phyloP scores from a whole-genome alignment of 2,888 invertebrate species.

The Asteroscopus sphinx region DNA sequence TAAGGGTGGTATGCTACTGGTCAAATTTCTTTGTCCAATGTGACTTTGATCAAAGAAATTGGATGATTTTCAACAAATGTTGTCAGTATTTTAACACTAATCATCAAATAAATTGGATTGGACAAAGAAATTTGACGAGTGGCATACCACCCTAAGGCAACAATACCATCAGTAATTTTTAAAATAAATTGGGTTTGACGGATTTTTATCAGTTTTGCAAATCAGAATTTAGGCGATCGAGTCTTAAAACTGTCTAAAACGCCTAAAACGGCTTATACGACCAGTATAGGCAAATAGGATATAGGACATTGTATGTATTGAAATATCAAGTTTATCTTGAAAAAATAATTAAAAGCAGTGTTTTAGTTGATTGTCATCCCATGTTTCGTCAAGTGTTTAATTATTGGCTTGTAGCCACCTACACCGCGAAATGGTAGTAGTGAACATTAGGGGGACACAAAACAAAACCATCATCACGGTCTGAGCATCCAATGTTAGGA shows the following conservation, averaged over 20 bases:
- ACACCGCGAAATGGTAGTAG: constrained; percentile 9
- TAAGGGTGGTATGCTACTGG: too few relatives aligned
- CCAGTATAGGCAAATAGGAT: neutral
- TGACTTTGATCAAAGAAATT: too few relatives aligned
- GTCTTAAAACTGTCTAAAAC: neutral
- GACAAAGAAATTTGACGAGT: too few relatives aligned
- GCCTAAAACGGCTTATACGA: neutral
- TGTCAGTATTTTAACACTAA: too few relatives aligned
- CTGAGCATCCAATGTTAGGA: neutral
- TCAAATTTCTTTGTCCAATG: too few relatives aligned
- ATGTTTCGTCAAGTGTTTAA: constrained; percentile 38
- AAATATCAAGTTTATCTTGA: too few relatives aligned
- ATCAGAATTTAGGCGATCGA: neutral
- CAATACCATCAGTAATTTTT: neutral
- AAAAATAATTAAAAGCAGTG: constrained; percentile 21
- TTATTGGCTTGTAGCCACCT: constrained; percentile 18
- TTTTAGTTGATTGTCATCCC: constrained; percentile 33
- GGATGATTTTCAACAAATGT: too few relatives aligned
- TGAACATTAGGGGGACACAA: neutral
- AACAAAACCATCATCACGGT: neutral
- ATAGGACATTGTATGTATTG: too few relatives aligned
- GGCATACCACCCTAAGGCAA: too few relatives aligned
- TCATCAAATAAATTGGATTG: too few relatives aligned
- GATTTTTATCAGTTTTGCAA: neutral
- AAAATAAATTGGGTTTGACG: neutral